Conservation (phyloP, 2,888 invertebrate species). For the Oscheius myriophilus region DNA sequence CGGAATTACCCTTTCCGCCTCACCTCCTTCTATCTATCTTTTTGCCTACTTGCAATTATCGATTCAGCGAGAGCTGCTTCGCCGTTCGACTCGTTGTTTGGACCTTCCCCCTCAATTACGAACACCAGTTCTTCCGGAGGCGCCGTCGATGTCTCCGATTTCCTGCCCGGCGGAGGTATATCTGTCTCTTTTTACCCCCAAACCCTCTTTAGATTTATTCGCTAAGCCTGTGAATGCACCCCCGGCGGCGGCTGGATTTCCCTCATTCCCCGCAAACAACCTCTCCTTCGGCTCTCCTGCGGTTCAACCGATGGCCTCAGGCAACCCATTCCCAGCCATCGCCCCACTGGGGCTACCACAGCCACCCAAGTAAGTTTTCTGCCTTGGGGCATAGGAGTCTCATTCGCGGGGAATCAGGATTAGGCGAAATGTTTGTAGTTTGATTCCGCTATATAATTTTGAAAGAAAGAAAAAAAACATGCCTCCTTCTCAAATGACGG, state of each 20-base stretch:
- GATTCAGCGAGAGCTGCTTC: background rate
- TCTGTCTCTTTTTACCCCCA: background rate
- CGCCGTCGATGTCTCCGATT: conserved; percentile 32
- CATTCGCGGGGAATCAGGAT: no score
- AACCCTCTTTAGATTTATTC: no score
- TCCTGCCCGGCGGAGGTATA: conserved; percentile 17
- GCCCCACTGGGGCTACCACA: conserved; percentile 1
- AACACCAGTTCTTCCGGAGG: conserved; percentile 11
- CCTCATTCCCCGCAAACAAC: no score
- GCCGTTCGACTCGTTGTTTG: conserved; percentile 17
- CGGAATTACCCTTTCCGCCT: background rate
- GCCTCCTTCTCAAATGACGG: no score
- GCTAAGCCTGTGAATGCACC: no score
- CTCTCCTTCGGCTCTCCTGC: background rate
- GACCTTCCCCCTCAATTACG: conserved; percentile 7
- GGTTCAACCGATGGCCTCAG: background rate
- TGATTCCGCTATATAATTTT: no score
- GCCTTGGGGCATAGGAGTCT: no score
- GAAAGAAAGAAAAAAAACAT: no score
- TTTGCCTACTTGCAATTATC: no score
- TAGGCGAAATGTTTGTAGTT: no score
- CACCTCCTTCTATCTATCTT: background rate
- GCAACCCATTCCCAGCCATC: background rate
- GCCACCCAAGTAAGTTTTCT: conserved; percentile 9
- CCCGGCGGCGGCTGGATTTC: no score